These are phyloP conservation scores for Chelidonichthys spinosus DNA, from an alignment of 2,797 vertebrate genomes.

Conservation along the genomic window DNA sequence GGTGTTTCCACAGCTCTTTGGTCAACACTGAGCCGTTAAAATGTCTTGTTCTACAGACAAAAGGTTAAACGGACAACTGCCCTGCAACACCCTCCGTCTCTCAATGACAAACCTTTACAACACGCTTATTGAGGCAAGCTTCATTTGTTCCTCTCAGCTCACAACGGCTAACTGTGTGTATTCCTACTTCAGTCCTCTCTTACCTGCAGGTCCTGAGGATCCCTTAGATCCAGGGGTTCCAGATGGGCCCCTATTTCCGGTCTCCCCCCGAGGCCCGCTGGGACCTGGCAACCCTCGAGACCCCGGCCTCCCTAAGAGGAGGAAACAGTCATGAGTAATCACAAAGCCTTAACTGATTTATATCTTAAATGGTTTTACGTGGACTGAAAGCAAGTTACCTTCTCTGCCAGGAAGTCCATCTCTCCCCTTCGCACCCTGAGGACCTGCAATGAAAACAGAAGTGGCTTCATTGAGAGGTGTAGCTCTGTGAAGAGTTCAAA, in stretches of 20 bases:
- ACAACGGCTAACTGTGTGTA: constrained; percentile 7
- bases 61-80: constrained; percentile 24
- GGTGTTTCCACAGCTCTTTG: constrained; percentile 43
- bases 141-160: constrained; percentile 31
- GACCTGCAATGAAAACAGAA: constrained; percentile 76
- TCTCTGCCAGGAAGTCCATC: constrained; percentile 83
- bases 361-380: constrained; percentile 37
- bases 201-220: constrained; percentile 87
- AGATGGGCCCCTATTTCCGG: constrained; percentile 82
- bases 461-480: constrained; percentile 39
- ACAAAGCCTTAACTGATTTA: constrained; percentile 38
- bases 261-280: constrained; percentile 86
- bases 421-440: constrained; percentile 83
- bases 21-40: constrained; percentile 41
- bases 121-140: constrained; percentile 9
- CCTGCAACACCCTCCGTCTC: neutral
- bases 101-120: constrained; percentile 21
- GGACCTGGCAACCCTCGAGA: constrained; percentile 83
- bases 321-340: constrained; percentile 63
- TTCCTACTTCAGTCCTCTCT: constrained; percentile 32
- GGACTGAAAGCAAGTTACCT: constrained; percentile 67
- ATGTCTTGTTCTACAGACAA: constrained; percentile 36
- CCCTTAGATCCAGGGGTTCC: constrained; percentile 87
- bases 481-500: constrained; percentile 11
- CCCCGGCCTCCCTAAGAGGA: constrained; percentile 82